Conservation (phyloP, 2,888 invertebrate genomes). For the Oxystoma pomonae region DNA sequence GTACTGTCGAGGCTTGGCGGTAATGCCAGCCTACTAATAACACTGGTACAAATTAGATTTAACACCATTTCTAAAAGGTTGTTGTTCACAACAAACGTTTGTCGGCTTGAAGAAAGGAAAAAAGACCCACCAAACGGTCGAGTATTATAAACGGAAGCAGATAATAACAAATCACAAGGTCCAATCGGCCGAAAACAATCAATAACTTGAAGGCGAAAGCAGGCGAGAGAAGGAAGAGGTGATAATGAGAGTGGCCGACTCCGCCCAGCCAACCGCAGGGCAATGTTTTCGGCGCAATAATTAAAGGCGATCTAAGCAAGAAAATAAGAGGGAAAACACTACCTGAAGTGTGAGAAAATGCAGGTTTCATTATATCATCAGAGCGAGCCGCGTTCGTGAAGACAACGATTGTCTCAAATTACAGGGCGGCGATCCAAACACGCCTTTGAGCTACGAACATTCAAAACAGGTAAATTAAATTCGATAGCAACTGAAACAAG, state of each 20-base stretch:
- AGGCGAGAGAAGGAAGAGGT: constrained; percentile 18
- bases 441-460: constrained; percentile 36
- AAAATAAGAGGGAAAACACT: constrained; percentile 49
- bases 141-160: constrained; percentile 4
- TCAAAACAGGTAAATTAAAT: constrained; percentile 48
- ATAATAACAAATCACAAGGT: constrained; percentile 3
- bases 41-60: not conserved
- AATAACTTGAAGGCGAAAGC: constrained; percentile 2
- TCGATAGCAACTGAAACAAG: constrained; percentile 33
- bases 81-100: not conserved
- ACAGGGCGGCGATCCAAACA: constrained; percentile 46
- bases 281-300: constrained; percentile 29
- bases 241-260: constrained; percentile 30
- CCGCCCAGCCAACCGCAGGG: constrained; percentile 24
- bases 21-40: not conserved
- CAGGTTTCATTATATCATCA: constrained; percentile 51
- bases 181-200: not conserved
- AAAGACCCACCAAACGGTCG: not conserved
- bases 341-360: constrained; percentile 50
- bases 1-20: too few relatives aligned
- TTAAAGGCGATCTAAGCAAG: constrained; percentile 40
- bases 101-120: not conserved
- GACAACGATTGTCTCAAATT: constrained; percentile 50
- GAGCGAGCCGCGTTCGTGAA: constrained; percentile 45
- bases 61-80: not conserved